Conservation (phyloP, 1,140 invertebrate species). For the Doryteuthis pealeii region DNA sequence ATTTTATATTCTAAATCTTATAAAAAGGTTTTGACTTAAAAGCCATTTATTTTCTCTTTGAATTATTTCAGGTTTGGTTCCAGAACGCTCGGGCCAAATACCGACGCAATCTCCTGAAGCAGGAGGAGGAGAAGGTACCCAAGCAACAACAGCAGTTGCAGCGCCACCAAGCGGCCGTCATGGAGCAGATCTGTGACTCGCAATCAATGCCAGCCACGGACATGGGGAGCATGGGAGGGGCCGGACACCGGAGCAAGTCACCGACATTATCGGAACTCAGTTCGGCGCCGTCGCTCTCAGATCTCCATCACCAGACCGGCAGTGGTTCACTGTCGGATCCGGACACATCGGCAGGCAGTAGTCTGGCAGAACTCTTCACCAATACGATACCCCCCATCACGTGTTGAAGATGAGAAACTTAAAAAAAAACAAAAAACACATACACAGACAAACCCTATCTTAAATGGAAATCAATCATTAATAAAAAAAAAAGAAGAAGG, state of each 20-base stretch:
- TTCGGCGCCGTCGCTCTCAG: slow-evolving; percentile 28
- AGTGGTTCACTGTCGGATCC: slow-evolving; percentile 14
- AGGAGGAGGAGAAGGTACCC: slow-evolving; percentile 63
- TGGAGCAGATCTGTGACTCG: slow-evolving; percentile 11
- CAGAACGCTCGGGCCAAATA: slow-evolving; percentile 96
- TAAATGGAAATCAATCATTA: slow-evolving; percentile 17
- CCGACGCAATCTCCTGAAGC: slow-evolving; percentile 86
- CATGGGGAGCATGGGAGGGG: slow-evolving; percentile 12
- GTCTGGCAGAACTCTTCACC: slow-evolving; percentile 31
- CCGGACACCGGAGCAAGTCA: slow-evolving; percentile 22
- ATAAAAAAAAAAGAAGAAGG: too few species aligned
- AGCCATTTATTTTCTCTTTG: background rate
- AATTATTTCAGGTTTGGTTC: slow-evolving; percentile 88
- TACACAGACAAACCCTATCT: background rate
- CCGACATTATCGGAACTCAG: slow-evolving; percentile 31
- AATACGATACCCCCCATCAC: slow-evolving; percentile 29
- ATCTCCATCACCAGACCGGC: slow-evolving; percentile 25
- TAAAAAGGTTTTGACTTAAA: too few species aligned
- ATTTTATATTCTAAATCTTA: background rate
- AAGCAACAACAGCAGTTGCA: slow-evolving; percentile 34
- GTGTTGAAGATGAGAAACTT: slow-evolving; percentile 19
- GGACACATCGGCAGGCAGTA: slow-evolving; percentile 18
- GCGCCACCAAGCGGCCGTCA: slow-evolving; percentile 23
- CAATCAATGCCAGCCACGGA: slow-evolving; percentile 23
- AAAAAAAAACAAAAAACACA: background rate